Evolutionary conservation across 2,113 vertebrate genomes (phyloP).

Genomic region (Cichladusa arquata): DNA sequence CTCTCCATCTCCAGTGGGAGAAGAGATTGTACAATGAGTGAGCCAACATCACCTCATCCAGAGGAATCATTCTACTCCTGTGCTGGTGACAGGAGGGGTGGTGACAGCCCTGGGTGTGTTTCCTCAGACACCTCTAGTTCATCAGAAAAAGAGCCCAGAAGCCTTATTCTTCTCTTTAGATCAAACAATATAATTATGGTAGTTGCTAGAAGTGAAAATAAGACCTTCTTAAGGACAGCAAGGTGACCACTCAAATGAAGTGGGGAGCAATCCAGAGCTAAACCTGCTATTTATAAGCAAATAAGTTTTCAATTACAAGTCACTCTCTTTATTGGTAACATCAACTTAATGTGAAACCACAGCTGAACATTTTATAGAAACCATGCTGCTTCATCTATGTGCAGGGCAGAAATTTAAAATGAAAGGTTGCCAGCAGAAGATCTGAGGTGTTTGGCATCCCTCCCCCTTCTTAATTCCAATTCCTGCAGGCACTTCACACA

Average conservation of each 20-base stretch:
- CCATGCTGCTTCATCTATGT: neutral
- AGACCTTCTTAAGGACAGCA: neutral
- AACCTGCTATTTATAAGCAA: neutral
- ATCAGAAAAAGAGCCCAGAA: neutral
- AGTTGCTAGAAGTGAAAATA: neutral
- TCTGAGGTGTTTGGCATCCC: neutral
- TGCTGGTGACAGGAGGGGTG: neutral
- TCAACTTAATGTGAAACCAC: neutral
- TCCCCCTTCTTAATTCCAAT: neutral
- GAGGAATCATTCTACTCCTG: neutral
- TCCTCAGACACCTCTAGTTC: neutral
- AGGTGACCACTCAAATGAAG: neutral
- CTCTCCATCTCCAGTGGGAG: neutral
- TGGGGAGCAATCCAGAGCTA: neutral
- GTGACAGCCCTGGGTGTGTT: neutral
- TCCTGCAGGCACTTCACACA: constrained; percentile 47
- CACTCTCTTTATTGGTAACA: neutral
- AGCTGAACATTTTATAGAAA: constrained; percentile 28
- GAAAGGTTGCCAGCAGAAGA: constrained; percentile 22
- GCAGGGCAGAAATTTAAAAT: neutral
- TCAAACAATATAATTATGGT: neutral
- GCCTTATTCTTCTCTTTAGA: neutral
- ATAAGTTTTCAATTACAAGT: neutral
- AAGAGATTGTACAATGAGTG: neutral
- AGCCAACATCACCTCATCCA: neutral